Percentiles rank a stretch among this genome's conserved stretches.
Evolutionary conservation across 1,140 invertebrate species (phyloP).

Genomic region (Grapholita molesta): DNA sequence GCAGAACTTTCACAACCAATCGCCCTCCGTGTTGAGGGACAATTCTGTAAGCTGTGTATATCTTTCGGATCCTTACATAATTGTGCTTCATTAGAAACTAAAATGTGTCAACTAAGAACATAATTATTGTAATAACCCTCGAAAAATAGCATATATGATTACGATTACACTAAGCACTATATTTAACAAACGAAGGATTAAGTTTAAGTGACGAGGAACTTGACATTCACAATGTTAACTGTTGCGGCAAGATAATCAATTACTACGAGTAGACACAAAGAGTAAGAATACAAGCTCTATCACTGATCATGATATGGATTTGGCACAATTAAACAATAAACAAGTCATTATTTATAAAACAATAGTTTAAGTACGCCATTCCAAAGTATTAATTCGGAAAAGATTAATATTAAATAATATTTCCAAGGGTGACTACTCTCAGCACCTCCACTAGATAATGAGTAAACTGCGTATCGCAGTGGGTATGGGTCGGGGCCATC

Average conservation of each 20-base stretch:
- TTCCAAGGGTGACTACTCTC: constrained; percentile 4
- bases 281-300: constrained; percentile 47
- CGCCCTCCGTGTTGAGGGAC: constrained; percentile 28
- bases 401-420: neutral
- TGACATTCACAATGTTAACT: constrained; percentile 44
- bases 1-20: constrained; percentile 44
- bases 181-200: constrained; percentile 43
- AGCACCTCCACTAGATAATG: neutral
- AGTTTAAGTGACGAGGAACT: constrained; percentile 59
- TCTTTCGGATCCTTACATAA: constrained; percentile 56
- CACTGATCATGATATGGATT: constrained; percentile 71
- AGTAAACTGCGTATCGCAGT: neutral
- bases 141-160: constrained; percentile 67
- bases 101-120: constrained; percentile 47
- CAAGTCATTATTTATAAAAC: constrained; percentile 32
- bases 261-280: constrained; percentile 34
- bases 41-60: constrained; percentile 26
- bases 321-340: constrained; percentile 61
- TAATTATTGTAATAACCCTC: constrained; percentile 52
- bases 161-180: constrained; percentile 42
- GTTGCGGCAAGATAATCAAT: constrained; percentile 30
- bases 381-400: neutral
- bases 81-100: constrained; percentile 66
- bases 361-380: neutral
- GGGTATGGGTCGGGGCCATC: neutral